Percentiles rank a stretch among this genome's conserved stretches.
phyloP scores from a whole-genome alignment of 1,140 invertebrate species.

The Polypedilum vanderplanki region DNA sequence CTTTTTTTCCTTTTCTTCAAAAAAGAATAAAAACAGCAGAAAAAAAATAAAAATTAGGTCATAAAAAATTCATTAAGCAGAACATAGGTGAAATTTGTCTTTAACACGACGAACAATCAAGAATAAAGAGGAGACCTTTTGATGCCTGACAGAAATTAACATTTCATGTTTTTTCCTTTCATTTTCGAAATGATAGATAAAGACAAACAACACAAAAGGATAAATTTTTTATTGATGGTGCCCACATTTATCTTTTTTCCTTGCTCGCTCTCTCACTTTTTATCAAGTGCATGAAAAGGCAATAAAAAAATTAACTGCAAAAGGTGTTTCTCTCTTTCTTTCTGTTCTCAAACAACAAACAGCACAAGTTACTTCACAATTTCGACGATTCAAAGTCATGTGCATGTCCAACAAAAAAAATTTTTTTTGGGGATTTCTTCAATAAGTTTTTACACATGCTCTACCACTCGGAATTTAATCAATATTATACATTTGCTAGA shows the following conservation, averaged over 20 bases:
- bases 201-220: not conserved
- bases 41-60: not conserved
- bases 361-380: not conserved
- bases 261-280: not conserved
- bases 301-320: constrained; percentile 29
- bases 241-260: constrained; percentile 11
- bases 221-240: constrained; percentile 19
- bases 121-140: not conserved
- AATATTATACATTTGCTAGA: not conserved
- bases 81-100: constrained; percentile 28
- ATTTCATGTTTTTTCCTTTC: constrained; percentile 1
- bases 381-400: not conserved
- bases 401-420: not conserved
- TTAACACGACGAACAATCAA: not conserved
- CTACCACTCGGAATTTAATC: not conserved
- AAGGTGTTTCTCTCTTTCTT: not conserved
- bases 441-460: not conserved
- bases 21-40: no score
- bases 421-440: no score
- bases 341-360: not conserved
- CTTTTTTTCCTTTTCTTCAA: no score
- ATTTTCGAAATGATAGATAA: not conserved
- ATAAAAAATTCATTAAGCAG: constrained; percentile 24
- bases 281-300: constrained; percentile 27
- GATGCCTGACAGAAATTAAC: constrained; percentile 17